Base-by-base conservation (phyloP, 2,888 invertebrate genomes). In the Andricus curvator region DNA sequence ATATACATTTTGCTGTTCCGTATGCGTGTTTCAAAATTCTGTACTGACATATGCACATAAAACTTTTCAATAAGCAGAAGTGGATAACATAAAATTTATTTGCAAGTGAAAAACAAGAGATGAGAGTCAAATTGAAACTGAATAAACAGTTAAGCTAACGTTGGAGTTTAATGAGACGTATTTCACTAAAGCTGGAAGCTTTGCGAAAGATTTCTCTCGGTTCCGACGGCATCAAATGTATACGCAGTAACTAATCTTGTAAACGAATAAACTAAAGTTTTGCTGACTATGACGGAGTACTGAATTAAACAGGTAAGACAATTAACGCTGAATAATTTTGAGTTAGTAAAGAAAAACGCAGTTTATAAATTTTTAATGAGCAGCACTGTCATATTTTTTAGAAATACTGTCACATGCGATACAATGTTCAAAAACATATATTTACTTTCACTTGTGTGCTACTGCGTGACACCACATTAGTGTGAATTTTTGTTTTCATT, bases 141-240 rank as follows among this genome's bases (percentile, higher is more conserved):
- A n/a, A 56, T 56, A 9, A n/a, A 56, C n/a, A 56, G 56, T n/a
- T 3, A 9, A 56, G 9, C 9, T 48, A n/a, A 56, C 56, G 56
- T 56, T 56, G 20, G n/a, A 56, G 56, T 56, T 56, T 56, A 56
- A 56, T 56, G 56, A 56, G n/a, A 56, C 56, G 9, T 56, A 56
- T 56, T 56, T 56, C 56, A 56, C 56, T 56, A 56, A 56, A n/a
- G 56, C n/a, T 8, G 2, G 56, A 56, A 56, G 56, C n/a, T 56
- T 56, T 56, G 56, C 9, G 56, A 56, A 56, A 56, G 56, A n/a
- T 56, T 56, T 56, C 56, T 56, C 56, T 56, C n/a, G 56, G 56
- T n/a, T 56, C n/a, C n/a, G 56, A 56, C 56, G n/a, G n/a, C 56
- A 56, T 56, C 9, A 9, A 56, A 9, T 56, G 56, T 56, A 56